Conservation (phyloP, 37 sponge, comb jelly and placozoan species). For the Cliona cf. orientalis region DNA sequence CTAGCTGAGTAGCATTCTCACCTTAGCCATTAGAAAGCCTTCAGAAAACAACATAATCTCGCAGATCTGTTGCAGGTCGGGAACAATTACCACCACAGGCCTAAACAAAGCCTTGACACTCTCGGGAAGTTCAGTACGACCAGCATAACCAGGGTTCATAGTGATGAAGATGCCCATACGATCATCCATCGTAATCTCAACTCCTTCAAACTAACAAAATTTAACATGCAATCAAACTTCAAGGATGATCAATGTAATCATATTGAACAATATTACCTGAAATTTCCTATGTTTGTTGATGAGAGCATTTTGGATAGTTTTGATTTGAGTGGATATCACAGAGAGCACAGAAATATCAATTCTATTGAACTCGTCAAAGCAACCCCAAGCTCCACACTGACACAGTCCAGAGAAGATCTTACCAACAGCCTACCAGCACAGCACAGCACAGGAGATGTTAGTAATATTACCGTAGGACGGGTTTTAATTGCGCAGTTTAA, state of each 20-base stretch:
- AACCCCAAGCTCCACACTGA: constrained; percentile 99
- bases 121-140: constrained; percentile 99
- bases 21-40: constrained; percentile 98
- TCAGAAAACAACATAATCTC: constrained; percentile 99
- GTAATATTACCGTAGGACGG: not conserved
- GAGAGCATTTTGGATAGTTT: constrained; percentile 98
- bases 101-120: constrained; percentile 99
- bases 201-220: constrained; percentile 86
- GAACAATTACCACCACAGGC: constrained; percentile 99
- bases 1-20: not conserved
- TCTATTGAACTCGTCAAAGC: constrained; percentile 99
- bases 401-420: constrained; percentile 98
- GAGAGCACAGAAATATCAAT: constrained; percentile 97
- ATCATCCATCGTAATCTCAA: constrained; percentile 92
- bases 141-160: constrained; percentile 99
- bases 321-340: constrained; percentile 98
- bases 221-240: not conserved
- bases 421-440: constrained; percentile 82
- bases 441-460: not conserved
- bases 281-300: constrained; percentile 92
- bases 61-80: constrained; percentile 98
- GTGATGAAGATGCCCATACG: constrained; percentile 99
- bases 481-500: not conserved
- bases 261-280: constrained; percentile 61
- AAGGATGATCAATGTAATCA: not conserved